Conservation (phyloP, 2,797 vertebrate species). For the Myoxocephalus aenaeus region DNA sequence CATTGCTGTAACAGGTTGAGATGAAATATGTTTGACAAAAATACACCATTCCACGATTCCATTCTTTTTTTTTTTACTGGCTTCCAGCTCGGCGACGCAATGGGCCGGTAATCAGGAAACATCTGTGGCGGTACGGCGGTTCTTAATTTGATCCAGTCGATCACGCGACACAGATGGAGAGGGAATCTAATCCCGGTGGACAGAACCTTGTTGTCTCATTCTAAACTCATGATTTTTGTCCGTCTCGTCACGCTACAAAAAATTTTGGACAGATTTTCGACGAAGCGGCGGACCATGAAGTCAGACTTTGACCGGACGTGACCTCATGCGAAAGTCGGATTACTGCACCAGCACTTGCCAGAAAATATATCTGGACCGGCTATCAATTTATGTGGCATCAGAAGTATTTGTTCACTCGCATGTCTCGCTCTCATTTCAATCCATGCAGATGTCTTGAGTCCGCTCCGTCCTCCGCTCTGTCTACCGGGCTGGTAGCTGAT, state of each 20-base stretch:
- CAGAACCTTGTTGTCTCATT: neutral
- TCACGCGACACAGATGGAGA: neutral
- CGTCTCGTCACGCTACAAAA: neutral
- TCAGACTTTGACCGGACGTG: constrained; percentile 3
- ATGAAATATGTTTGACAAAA: neutral
- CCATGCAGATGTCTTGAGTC: no score
- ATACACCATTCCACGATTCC: neutral
- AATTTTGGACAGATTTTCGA: constrained; percentile 38
- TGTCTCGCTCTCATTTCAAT: no score
- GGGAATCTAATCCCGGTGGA: neutral
- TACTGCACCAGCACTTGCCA: neutral
- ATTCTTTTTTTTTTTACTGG: neutral
- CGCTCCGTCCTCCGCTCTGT: no score
- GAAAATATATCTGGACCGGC: no score
- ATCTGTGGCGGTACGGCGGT: neutral
- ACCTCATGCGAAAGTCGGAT: constrained; percentile 12
- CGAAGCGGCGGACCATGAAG: constrained; percentile 12
- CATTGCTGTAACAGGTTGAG: neutral
- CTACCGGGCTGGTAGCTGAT: no score
- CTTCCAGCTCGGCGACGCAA: neutral
- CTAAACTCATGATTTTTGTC: neutral
- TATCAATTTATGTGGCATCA: no score
- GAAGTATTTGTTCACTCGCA: no score
- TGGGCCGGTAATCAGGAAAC: neutral
- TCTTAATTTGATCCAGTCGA: neutral